Evolutionary conservation across 2,797 vertebrate genomes (phyloP).

Genomic region (Lepidocolaptes lacrymiger): DNA sequence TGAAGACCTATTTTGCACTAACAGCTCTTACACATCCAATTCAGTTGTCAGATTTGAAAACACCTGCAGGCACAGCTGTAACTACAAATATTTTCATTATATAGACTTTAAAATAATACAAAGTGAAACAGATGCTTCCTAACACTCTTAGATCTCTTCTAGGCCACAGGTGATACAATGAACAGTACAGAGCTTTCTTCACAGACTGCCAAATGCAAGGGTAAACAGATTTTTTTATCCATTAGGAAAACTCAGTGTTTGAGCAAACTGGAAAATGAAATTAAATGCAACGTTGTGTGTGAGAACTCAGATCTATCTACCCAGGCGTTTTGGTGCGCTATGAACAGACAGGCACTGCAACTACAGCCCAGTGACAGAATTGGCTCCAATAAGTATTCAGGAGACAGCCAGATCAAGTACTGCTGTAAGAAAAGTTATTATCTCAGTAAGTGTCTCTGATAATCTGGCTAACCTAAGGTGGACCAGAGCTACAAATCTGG

Average conservation of each 20-base stretch:
- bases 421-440: neutral
- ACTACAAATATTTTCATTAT: neutral
- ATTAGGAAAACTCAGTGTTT: neutral
- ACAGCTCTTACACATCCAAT: neutral
- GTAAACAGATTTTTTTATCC: neutral
- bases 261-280: neutral
- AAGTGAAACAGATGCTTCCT: neutral
- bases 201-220: neutral
- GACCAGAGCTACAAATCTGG: neutral
- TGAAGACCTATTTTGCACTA: neutral
- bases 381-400: neutral
- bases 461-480: neutral
- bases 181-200: neutral
- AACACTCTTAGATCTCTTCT: neutral
- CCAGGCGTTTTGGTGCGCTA: neutral
- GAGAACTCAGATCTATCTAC: neutral
- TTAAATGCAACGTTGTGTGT: neutral
- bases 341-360: neutral
- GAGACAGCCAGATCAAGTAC: neutral
- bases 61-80: neutral
- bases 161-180: fast-evolving
- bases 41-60: neutral
- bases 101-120: neutral
- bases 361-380: neutral
- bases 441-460: neutral